A percentile compares a stretch with the other conserved stretches of the same genome.
Evolutionary conservation across 2,113 vertebrate genomes (phyloP).

Genomic region (Urocolius indicus): DNA sequence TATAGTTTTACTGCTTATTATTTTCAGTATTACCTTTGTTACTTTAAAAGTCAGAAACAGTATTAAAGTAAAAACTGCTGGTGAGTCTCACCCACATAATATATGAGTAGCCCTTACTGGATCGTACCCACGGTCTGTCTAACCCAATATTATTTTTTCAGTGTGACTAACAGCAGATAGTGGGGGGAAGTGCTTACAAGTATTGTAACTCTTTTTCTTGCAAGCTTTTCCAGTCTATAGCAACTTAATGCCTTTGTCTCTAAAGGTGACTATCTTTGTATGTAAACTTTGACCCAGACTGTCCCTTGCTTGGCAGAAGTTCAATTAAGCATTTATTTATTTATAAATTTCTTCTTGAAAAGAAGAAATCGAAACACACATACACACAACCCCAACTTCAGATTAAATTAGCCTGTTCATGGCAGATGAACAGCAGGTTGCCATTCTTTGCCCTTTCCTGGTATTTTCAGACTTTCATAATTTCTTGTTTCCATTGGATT

Average conservation of each 20-base stretch:
- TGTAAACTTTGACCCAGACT: background rate
- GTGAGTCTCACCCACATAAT: background rate
- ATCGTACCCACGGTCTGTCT: background rate
- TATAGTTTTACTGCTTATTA: background rate
- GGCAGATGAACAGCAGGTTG: constrained; percentile 17
- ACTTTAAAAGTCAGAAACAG: background rate
- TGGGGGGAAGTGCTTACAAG: background rate
- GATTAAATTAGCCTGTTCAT: background rate
- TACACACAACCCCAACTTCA: background rate
- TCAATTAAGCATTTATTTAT: background rate
- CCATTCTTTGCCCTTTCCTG: constrained; percentile 30
- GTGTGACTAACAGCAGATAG: background rate
- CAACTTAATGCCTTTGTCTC: background rate
- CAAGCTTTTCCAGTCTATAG: background rate
- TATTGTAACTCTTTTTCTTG: background rate
- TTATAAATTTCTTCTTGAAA: background rate
- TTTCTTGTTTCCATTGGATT: background rate
- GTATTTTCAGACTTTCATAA: background rate
- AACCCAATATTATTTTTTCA: background rate
- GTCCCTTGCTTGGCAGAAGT: background rate
- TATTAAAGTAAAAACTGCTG: background rate
- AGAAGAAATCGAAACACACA: no score
- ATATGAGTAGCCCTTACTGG: background rate
- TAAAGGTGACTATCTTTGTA: background rate
- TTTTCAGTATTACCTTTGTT: background rate